Evolutionary conservation across 2,888 invertebrate species (phyloP).

Genomic region (Ecdyonurus torrentis): DNA sequence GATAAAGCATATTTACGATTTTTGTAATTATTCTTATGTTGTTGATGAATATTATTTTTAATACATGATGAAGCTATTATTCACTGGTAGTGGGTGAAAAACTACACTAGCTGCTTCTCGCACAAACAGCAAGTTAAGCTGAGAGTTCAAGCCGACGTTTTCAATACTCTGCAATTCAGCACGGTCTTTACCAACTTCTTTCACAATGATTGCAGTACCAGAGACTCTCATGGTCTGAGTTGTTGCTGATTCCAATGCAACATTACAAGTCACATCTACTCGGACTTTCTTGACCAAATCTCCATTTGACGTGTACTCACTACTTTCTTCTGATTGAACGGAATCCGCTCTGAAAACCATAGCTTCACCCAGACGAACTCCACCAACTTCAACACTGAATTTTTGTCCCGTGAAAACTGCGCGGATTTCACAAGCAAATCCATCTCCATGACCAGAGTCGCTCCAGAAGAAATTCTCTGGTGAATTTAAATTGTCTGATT

Average conservation of each 20-base stretch:
- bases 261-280: constrained; percentile 49
- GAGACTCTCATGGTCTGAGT: constrained; percentile 47
- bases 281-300: constrained; percentile 42
- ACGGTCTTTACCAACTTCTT: constrained; percentile 35
- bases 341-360: constrained; percentile 47
- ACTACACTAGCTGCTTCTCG: constrained; percentile 45
- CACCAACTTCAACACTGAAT: constrained; percentile 41
- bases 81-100: constrained; percentile 38
- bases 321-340: constrained; percentile 47
- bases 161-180: constrained; percentile 41
- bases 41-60: too few species aligned
- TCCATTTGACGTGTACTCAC: constrained; percentile 27
- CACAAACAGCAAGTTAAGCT: constrained; percentile 45
- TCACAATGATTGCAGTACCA: constrained; percentile 44
- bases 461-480: constrained; percentile 50
- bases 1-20: too few species aligned
- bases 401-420: constrained; percentile 49
- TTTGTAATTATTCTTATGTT: too few species aligned
- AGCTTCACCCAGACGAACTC: constrained; percentile 44
- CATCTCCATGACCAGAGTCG: constrained; percentile 49
- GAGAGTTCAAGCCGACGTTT: constrained; percentile 51
- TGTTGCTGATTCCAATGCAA: constrained; percentile 35
- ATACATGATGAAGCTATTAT: too few species aligned
- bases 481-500: constrained; percentile 33
- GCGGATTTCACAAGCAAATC: constrained; percentile 48